phyloP scores from a whole-genome alignment of 2,888 invertebrate genomes.

The Lasioglossum oenotherae region DNA sequence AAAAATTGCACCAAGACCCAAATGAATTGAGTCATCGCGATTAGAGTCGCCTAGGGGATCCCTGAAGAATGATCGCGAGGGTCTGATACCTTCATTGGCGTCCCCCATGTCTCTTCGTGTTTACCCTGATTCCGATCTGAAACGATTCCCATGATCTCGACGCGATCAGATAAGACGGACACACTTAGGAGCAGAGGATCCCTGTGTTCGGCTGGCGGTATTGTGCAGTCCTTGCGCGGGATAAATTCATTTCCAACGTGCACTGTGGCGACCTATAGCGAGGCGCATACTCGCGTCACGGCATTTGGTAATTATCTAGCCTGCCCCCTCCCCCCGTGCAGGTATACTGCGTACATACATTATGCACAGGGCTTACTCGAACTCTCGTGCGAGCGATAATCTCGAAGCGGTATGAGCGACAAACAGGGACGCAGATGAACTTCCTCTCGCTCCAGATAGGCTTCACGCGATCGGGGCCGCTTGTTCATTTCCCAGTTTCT shows the following conservation, averaged over 20 bases:
- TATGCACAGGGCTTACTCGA: constrained; percentile 42
- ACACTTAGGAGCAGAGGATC: background rate
- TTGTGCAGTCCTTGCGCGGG: constrained; percentile 7
- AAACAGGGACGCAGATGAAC: constrained; percentile 57
- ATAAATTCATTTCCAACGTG: constrained; percentile 61
- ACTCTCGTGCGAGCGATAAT: constrained; percentile 55
- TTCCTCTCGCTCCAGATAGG: constrained; percentile 23
- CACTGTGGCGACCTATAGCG: constrained; percentile 23
- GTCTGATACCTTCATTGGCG: constrained; percentile 1
- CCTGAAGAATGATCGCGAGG: background rate
- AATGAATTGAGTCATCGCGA: background rate
- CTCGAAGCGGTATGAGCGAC: constrained; percentile 52
- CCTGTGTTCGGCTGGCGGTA: constrained; percentile 7
- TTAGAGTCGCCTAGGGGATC: constrained; percentile 12
- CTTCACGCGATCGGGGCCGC: constrained; percentile 26
- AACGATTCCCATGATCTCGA: constrained; percentile 41
- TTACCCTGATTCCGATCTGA: constrained; percentile 26
- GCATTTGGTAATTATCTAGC: constrained; percentile 71
- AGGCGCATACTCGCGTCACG: constrained; percentile 61
- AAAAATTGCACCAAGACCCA: background rate
- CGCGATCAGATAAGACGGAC: constrained; percentile 38
- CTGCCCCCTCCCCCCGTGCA: constrained; percentile 15
- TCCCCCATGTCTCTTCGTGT: background rate
- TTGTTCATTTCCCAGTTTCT: constrained; percentile 36
- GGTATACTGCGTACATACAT: constrained; percentile 40